Conservation (phyloP, 2,888 invertebrate species). For the Alviniconcha strummeri region DNA sequence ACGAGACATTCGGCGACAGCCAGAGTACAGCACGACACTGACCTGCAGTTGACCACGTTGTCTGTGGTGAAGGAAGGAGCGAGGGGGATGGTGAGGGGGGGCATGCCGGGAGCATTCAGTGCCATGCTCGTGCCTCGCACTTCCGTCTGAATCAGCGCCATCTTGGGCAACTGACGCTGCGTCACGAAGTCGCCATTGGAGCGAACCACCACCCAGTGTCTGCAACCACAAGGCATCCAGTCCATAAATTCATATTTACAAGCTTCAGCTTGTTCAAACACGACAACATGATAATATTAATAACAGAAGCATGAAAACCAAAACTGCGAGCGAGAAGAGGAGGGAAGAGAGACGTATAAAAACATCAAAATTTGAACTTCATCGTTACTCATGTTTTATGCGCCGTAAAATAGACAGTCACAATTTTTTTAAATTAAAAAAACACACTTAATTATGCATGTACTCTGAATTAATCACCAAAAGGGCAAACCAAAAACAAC, state of each 20-base stretch:
- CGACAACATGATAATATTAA: neutral
- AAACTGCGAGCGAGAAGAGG: too few relatives aligned
- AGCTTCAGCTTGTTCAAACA: too few relatives aligned
- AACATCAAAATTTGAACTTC: too few relatives aligned
- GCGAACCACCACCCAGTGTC: slow-evolving; percentile 60
- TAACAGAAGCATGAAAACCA: neutral
- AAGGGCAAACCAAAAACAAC: too few relatives aligned
- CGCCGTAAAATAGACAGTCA: too few relatives aligned
- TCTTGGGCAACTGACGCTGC: slow-evolving; percentile 51
- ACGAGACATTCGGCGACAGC: too few relatives aligned
- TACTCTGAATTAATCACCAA: too few relatives aligned
- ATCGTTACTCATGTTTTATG: too few relatives aligned
- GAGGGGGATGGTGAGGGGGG: slow-evolving; percentile 46
- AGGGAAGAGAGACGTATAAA: too few relatives aligned
- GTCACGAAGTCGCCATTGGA: slow-evolving; percentile 51
- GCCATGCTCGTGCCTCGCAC: slow-evolving; percentile 44
- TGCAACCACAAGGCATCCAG: slow-evolving; percentile 31
- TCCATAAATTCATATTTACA: neutral
- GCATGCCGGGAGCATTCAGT: slow-evolving; percentile 58
- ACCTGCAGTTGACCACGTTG: slow-evolving; percentile 42
- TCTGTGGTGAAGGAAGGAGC: slow-evolving; percentile 28
- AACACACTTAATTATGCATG: neutral
- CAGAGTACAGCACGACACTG: neutral
- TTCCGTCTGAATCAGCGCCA: slow-evolving; percentile 53
- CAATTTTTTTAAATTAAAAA: too few relatives aligned